Evolutionary conservation across 2,888 invertebrate species (phyloP), one percentile per base, ranked within the genome.

Genomic region (Oasisia sp.): DNA sequence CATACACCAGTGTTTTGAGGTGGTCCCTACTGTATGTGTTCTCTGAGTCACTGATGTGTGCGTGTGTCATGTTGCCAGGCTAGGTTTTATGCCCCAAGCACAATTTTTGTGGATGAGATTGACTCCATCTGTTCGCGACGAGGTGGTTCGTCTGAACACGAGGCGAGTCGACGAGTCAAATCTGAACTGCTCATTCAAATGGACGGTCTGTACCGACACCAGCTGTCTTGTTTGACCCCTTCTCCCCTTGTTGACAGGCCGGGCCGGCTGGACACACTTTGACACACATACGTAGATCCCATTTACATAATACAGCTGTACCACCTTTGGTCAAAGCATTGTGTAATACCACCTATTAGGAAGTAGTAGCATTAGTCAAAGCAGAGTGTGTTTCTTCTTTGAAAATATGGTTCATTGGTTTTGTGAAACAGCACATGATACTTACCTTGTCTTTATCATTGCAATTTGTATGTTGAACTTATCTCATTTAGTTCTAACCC

Each of bases 31-130:
- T 74, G n/a, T 74, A 74, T 19, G 7, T 74, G 74, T 27, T 74
- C 14, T 7, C 2, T 74, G 27, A 50, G 50, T 74, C 27, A 4
- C 74, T n/a, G 19, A 74, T 74, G 74, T 74, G 74, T 74, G 7
- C 27, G n/a, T n/a, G n/a, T 74, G 74, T 74, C 74, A n/a, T 74
- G 74, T 74, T 74, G 74, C 74, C 74, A 98, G 98, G 99, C 99
- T 2, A 97, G 99, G 94, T 99, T 99, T 97, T 99, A 99, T 97
- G 99, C 99, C 93, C 99, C 99, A 11, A 98, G 98, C 95, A 99
- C 99, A 92, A 99, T 99, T 95, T 99, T 99, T 96, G 98, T 99
- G 93, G 99, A 99, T 99, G 99, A 99, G 97, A 99, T 99, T 93
- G 99, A 99, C 97, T 99, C 99, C 45, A 97, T 99, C 93, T 99